Conservation (phyloP, 1,140 invertebrate species). For the Plodia interpunctella region DNA sequence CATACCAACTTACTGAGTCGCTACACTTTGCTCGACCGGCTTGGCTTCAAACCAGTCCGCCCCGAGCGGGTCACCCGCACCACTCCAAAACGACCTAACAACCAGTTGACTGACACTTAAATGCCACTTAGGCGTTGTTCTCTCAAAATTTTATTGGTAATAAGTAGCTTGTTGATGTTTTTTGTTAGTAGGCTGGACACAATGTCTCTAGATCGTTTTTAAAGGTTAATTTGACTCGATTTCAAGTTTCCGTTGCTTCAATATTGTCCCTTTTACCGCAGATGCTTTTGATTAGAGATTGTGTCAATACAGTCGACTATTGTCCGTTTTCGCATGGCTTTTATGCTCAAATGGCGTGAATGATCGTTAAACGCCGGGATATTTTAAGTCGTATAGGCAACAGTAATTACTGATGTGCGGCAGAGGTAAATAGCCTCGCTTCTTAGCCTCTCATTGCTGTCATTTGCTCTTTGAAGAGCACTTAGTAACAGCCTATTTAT, state of each 20-base stretch:
- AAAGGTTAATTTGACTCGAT: not conserved
- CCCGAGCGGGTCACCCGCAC: constrained; percentile 20
- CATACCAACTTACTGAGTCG: constrained; percentile 56
- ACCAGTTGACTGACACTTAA: constrained; percentile 72
- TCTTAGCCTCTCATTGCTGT: constrained; percentile 47
- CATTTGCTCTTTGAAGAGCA: constrained; percentile 48
- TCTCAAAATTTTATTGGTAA: constrained; percentile 68
- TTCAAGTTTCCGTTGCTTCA: not conserved
- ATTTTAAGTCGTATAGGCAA: constrained; percentile 52
- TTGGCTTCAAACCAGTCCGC: constrained; percentile 61
- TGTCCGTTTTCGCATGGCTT: constrained; percentile 24
- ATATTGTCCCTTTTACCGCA: not conserved
- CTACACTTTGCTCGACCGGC: constrained; percentile 65
- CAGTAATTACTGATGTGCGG: constrained; percentile 64
- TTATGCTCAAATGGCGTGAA: constrained; percentile 27
- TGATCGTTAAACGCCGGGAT: constrained; percentile 45
- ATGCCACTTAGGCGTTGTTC: constrained; percentile 67
- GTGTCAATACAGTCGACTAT: constrained; percentile 38
- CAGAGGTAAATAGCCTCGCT: constrained; percentile 57
- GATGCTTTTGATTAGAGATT: not conserved
- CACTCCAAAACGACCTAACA: constrained; percentile 45
- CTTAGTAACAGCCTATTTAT: constrained; percentile 19
- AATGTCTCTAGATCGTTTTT: constrained; percentile 22
- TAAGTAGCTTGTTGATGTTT: constrained; percentile 60
- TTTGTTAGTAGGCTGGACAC: constrained; percentile 25